A percentile compares a stretch with the other conserved stretches of the same genome.
phyloP scores from a whole-genome alignment of 2,113 vertebrate genomes.

The Gambusia holbrooki region DNA sequence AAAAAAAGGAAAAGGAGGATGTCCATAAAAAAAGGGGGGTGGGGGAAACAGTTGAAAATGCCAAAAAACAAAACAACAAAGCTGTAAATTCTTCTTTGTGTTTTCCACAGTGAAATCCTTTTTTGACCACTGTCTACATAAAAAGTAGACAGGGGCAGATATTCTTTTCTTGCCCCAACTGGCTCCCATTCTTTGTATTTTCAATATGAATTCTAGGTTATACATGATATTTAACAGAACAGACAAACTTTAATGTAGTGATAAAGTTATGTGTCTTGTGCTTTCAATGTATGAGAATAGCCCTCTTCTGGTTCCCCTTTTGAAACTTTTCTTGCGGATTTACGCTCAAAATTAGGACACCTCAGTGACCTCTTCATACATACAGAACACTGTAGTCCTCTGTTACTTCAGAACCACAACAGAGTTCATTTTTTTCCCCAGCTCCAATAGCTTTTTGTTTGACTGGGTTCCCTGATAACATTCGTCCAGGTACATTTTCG shows the following conservation, averaged over 20 bases:
- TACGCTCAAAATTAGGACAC: conserved; percentile 2
- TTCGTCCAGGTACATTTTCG: conserved; percentile 24
- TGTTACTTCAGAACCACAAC: conserved; percentile 28
- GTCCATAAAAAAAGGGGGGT: background rate
- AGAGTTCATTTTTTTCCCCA: conserved; percentile 33
- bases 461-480: conserved; percentile 43
- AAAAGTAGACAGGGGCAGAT: no score
- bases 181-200: no score
- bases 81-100: background rate
- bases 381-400: conserved; percentile 1
- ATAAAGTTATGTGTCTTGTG: no score
- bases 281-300: no score
- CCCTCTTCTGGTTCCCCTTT: background rate
- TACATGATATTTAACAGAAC: no score
- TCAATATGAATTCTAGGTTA: no score
- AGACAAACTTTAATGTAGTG: no score
- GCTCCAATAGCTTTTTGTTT: conserved; percentile 42
- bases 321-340: background rate
- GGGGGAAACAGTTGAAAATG: conserved; percentile 10
- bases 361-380: conserved; percentile 5
- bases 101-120: background rate
- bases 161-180: background rate
- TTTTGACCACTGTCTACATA: background rate
- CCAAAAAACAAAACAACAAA: background rate
- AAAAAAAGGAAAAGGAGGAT: background rate